Base-by-base conservation (phyloP, 2,113 vertebrate genomes). In the Syrrhaptes paradoxus region DNA sequence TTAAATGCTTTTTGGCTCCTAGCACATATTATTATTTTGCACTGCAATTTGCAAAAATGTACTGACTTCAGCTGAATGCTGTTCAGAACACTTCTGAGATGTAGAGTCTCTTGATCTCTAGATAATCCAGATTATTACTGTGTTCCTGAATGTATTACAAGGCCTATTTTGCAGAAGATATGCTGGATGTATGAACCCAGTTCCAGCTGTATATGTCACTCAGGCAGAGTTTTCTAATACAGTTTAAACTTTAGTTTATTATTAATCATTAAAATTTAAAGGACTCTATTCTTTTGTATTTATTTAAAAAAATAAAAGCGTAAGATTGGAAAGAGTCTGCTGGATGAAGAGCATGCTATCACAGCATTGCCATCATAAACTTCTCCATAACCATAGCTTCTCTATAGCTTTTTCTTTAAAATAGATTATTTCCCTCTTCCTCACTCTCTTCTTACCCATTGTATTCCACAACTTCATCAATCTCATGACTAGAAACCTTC, bases 221-320 rank as follows among this genome's bases (percentile, higher is more conserved):
- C 26, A 70, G 31, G 32, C 5, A 66, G 54, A 51, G 17, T 46
- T 86, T 89, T 77, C 21, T 48, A 63, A 58, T 46, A 17, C 17
- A 67, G 3, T 73, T 94, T 76, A 70, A 45, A 52, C 9, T 54
- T 49, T 25, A 49, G 10, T 66, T 32, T 51, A 20, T 22, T 62
- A 11, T 66, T 48, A 65, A 57, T 3, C 8, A 73, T 66, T 75
- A 72, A 74, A 46, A 68, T 61, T 29, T 79, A 32, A 57, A 73
- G 46, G 4, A 22, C 2, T 8, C 3, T 2, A 10, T 43, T 25
- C 63, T 66, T 22, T 6, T 1, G 1, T 20, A 34, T 36, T 67
- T 34, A 14, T 52, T 28, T 36, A 45, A 26, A 14, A 41, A 15
- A 83, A 15, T 13, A 48, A n/a, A 5, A 55, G 7, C 14, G 3